phyloP scores from a whole-genome alignment of 2,797 vertebrate species.

The Podarcis siculus region DNA sequence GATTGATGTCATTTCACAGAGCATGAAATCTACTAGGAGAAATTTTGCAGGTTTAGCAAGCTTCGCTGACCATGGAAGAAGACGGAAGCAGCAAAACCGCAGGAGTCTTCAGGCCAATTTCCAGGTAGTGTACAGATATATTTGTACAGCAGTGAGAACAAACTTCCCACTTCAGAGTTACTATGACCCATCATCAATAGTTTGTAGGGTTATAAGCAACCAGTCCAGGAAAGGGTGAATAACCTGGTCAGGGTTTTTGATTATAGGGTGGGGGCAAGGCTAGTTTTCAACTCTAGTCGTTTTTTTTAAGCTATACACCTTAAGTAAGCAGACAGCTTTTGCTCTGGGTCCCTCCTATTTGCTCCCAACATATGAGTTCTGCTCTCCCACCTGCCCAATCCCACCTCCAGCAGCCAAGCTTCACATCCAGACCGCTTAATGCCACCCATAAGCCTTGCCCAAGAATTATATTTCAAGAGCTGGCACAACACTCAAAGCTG shows the following conservation, averaged over 20 bases:
- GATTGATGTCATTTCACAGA: conserved; percentile 7
- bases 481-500: neutral
- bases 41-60: conserved; percentile 3
- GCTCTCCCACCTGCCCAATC: neutral
- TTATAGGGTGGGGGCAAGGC: neutral
- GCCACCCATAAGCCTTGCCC: neutral
- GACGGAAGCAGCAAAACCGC: neutral
- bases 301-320: neutral
- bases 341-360: neutral
- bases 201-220: neutral
- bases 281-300: neutral
- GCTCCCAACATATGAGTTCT: neutral
- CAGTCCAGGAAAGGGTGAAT: neutral
- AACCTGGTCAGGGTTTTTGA: neutral
- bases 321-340: neutral
- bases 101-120: neutral
- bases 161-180: neutral
- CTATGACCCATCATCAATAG: neutral
- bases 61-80: neutral
- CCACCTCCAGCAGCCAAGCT: neutral
- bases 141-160: neutral
- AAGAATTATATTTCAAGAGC: neutral
- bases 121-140: neutral
- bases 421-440: neutral
- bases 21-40: neutral